Conservation (phyloP, 2,113 vertebrate species). For the Caracal caracal region DNA sequence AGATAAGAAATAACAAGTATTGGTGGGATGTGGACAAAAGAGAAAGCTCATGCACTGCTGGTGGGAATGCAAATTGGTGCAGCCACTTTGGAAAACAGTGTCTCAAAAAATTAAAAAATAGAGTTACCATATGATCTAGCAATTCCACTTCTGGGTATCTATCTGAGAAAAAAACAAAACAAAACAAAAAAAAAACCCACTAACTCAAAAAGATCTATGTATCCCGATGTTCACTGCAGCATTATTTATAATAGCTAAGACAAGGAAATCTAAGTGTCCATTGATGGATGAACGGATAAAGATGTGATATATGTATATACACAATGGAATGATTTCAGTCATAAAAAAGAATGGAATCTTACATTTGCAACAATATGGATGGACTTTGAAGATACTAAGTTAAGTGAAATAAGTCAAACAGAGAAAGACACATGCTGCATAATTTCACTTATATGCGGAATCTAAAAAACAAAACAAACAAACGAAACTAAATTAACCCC, state of each 20-base stretch:
- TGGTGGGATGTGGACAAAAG: no score
- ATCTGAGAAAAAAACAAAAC: not conserved
- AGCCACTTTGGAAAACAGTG: not conserved
- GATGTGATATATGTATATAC: not conserved
- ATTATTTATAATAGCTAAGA: not conserved
- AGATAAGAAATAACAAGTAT: no score
- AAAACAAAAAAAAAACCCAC: not conserved
- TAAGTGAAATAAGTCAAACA: not conserved
- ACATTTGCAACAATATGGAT: not conserved
- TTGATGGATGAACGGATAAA: not conserved
- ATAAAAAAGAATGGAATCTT: not conserved
- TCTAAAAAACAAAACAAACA: not conserved
- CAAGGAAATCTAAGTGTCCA: not conserved
- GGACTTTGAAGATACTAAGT: not conserved
- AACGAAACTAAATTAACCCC: not conserved
- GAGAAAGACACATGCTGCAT: not conserved
- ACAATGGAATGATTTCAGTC: not conserved
- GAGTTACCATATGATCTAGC: not conserved
- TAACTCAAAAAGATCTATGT: not conserved
- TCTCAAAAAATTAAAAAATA: not conserved
- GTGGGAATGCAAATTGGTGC: no score
- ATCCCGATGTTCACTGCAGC: not conserved
- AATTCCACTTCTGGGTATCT: not conserved
- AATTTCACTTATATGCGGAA: not conserved
- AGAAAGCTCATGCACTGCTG: no score